Evolutionary conservation across 1,140 invertebrate genomes (phyloP).

Genomic region (Nasonia vitripennis): DNA sequence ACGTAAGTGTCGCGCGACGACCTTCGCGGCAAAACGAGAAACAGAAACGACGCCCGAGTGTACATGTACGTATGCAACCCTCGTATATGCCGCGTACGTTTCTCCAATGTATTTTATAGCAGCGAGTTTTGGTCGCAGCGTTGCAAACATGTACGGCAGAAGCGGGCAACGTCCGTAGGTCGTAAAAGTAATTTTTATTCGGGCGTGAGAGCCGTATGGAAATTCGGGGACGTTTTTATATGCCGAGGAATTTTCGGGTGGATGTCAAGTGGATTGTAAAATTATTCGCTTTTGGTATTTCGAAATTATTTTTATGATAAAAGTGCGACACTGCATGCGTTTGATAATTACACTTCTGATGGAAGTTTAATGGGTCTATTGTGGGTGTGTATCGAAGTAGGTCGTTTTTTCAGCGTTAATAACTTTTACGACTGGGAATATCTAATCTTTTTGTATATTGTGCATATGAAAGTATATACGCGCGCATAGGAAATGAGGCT

Average conservation of each 20-base stretch:
- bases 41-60: constrained; percentile 30
- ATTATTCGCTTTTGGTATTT: too few relatives aligned
- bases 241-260: too few relatives aligned
- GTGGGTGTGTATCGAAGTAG: constrained; percentile 27
- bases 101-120: constrained; percentile 37
- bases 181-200: not conserved
- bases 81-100: constrained; percentile 26
- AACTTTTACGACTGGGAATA: constrained; percentile 13
- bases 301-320: not conserved
- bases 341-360: not conserved
- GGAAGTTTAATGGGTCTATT: not conserved
- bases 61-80: constrained; percentile 1
- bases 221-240: too few relatives aligned
- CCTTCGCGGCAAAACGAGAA: constrained; percentile 45
- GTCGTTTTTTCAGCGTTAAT: constrained; percentile 44
- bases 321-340: not conserved
- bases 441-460: constrained; percentile 9
- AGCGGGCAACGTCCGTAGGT: not conserved
- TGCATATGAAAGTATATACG: constrained; percentile 5
- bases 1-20: not conserved
- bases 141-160: not conserved
- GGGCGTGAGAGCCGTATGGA: too few relatives aligned
- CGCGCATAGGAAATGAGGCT: not conserved
- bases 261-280: too few relatives aligned
- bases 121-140: not conserved